Conservation (phyloP, 2,797 vertebrate genomes). For the Platalea minor region DNA sequence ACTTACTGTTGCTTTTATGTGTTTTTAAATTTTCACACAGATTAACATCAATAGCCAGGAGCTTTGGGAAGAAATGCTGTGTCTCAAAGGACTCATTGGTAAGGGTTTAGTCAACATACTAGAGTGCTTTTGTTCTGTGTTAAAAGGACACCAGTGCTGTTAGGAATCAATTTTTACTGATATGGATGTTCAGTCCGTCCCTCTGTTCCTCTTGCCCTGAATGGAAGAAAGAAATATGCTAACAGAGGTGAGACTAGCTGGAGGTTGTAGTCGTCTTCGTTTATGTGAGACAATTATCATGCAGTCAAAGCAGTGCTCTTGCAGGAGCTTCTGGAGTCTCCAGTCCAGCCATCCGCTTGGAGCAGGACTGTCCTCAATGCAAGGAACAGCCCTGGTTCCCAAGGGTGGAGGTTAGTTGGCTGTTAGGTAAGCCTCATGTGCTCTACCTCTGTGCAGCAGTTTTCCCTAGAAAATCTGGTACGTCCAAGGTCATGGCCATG, state of each 20-base stretch:
- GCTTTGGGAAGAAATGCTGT: conserved; percentile 91
- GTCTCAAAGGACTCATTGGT: conserved; percentile 89
- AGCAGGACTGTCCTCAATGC: neutral
- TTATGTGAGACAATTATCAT: neutral
- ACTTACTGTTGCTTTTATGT: neutral
- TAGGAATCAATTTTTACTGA: neutral
- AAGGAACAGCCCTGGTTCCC: neutral
- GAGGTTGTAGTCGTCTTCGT: neutral
- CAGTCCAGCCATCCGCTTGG: neutral
- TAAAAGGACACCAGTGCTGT: neutral
- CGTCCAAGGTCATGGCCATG: neutral
- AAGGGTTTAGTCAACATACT: conserved; percentile 20
- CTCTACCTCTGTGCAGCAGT: neutral
- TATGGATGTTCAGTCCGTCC: neutral
- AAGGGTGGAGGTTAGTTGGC: neutral
- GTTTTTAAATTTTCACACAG: conserved; percentile 69
- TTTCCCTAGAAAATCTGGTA: neutral
- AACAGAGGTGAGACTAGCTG: neutral
- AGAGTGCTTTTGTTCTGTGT: neutral
- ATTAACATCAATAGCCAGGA: conserved; percentile 85
- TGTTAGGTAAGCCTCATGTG: neutral
- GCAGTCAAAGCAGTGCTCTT: neutral
- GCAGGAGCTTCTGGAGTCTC: neutral
- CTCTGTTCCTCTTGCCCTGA: neutral
- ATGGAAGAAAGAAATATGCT: neutral